These are phyloP conservation scores for Diglossa cyanea DNA, from an alignment of 2,797 vertebrate genomes.

Conservation along the genomic window DNA sequence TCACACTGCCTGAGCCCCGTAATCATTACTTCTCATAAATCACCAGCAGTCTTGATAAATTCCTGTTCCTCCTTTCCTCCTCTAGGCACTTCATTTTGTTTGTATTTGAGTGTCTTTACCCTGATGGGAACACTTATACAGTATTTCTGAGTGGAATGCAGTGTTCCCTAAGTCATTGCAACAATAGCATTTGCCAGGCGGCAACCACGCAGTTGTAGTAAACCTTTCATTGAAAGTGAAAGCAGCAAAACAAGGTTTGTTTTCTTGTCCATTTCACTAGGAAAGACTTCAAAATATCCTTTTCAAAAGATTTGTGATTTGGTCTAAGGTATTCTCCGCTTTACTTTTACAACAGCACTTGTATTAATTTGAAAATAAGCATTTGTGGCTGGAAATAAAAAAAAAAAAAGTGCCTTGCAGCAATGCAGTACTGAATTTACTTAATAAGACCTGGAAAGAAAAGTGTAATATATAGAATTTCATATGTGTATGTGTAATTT, in stretches of 20 bases:
- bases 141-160: constrained; percentile 57
- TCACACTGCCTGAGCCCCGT: constrained; percentile 61
- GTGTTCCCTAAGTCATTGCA: constrained; percentile 19
- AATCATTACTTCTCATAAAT: constrained; percentile 65
- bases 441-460: neutral
- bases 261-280: neutral
- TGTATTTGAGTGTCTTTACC: constrained; percentile 41
- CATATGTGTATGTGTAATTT: neutral
- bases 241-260: neutral
- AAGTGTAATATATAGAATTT: no score
- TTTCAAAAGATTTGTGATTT: constrained; percentile 5
- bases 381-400: neutral
- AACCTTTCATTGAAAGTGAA: constrained; percentile 24
- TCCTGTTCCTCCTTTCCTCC: constrained; percentile 34
- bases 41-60: constrained; percentile 49
- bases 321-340: neutral
- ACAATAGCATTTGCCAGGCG: constrained; percentile 42
- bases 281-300: neutral
- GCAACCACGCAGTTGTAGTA: neutral
- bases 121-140: constrained; percentile 52
- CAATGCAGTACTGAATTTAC: neutral
- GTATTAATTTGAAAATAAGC: neutral
- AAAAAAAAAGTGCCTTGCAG: neutral
- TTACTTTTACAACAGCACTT: neutral
- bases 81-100: constrained; percentile 40